phyloP scores from a whole-genome alignment of 2,888 invertebrate genomes.

The Drosophila hawaiiensis region DNA sequence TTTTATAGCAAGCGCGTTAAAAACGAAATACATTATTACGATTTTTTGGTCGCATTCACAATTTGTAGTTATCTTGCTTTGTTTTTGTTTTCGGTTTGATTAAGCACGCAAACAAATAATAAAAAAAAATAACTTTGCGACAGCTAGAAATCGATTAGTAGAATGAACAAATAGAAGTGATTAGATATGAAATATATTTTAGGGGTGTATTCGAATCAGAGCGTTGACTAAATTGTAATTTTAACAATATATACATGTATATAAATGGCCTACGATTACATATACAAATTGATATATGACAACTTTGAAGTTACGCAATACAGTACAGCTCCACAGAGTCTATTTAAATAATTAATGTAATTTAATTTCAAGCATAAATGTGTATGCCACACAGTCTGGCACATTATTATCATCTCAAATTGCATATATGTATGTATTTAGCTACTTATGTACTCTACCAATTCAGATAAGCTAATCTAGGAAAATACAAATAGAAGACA shows the following conservation, averaged over 20 bases:
- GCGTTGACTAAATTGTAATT: neutral
- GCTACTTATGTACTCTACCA: neutral
- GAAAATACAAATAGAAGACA: neutral
- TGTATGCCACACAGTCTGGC: neutral
- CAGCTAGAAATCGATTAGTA: conserved; percentile 8
- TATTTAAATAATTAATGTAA: neutral
- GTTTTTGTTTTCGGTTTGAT: conserved; percentile 21
- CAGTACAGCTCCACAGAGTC: neutral
- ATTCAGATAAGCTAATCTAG: neutral
- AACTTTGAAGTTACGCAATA: neutral
- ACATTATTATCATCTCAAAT: neutral
- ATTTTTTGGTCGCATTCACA: conserved; percentile 20
- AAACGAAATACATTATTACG: conserved; percentile 34
- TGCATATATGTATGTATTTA: neutral
- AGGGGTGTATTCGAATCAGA: conserved; percentile 16
- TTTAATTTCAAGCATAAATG: neutral
- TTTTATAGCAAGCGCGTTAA: conserved; percentile 28
- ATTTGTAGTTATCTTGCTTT: neutral
- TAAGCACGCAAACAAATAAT: conserved; percentile 32
- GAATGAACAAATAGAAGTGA: conserved; percentile 9
- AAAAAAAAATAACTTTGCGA: conserved; percentile 10
- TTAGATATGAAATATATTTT: conserved; percentile 8
- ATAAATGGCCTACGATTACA: neutral
- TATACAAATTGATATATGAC: neutral
- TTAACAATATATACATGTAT: conserved; percentile 7